Evolutionary conservation across 2,797 vertebrate species (phyloP).

Genomic region (Semaprochilodus insignis): DNA sequence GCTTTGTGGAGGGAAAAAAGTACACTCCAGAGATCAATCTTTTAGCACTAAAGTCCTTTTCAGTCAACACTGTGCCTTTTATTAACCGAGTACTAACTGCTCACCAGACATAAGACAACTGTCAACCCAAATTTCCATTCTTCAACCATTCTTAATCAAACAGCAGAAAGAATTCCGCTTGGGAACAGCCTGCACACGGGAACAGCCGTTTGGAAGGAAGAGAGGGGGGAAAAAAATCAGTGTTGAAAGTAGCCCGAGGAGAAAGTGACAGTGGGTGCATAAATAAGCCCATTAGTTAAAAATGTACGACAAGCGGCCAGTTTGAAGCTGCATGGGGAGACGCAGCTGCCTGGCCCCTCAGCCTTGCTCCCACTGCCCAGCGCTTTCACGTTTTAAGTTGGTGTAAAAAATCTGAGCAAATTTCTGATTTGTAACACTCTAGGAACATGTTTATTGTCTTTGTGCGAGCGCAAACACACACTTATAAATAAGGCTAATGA

Average conservation of each 20-base stretch:
- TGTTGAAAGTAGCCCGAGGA: conserved; percentile 55
- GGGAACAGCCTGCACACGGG: background rate
- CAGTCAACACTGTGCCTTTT: conserved; percentile 10
- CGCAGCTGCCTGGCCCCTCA: conserved; percentile 75
- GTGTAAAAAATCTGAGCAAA: conserved; percentile 89
- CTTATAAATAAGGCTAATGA: conserved; percentile 87
- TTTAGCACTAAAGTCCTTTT: conserved; percentile 32
- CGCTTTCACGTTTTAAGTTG: conserved; percentile 79
- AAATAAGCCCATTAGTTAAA: conserved; percentile 67
- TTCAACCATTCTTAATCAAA: conserved; percentile 40
- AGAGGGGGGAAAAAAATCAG: conserved; percentile 29
- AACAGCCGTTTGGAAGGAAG: conserved; percentile 23
- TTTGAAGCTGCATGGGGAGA: conserved; percentile 62
- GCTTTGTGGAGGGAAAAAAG: conserved; percentile 48
- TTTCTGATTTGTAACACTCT: conserved; percentile 95
- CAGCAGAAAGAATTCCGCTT: conserved; percentile 9
- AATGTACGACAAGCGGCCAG: conserved; percentile 65
- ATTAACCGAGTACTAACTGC: background rate
- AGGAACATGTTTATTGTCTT: conserved; percentile 89
- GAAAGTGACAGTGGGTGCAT: conserved; percentile 57
- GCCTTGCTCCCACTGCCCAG: conserved; percentile 69
- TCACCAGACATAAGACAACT: background rate
- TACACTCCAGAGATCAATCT: conserved; percentile 9
- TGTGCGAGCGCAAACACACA: conserved; percentile 81
- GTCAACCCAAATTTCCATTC: conserved; percentile 10